These are phyloP conservation scores for Podabrus alpinus DNA, from an alignment of 2,888 invertebrate species.

Conservation along the genomic window DNA sequence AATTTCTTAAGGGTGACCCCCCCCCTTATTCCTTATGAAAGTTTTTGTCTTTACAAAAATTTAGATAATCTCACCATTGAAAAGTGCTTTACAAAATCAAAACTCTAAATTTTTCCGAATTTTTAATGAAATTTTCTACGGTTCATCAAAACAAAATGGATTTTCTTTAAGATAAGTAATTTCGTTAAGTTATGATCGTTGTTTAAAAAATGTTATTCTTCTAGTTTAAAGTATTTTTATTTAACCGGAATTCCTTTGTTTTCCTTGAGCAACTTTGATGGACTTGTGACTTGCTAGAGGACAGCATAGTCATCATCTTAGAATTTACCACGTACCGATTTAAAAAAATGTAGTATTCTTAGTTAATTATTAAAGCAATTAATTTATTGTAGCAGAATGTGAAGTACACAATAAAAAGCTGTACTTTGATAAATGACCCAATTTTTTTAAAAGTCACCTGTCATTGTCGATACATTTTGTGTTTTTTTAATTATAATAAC, in stretches of 20 bases:
- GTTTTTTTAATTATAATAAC: constrained; percentile 27
- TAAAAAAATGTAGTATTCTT: not conserved
- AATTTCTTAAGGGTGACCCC: not conserved
- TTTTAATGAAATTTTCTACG: not conserved
- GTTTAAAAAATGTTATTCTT: not conserved
- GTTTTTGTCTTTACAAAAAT: not conserved
- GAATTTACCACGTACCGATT: not conserved
- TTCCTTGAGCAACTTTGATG: not conserved
- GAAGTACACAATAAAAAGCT: not conserved
- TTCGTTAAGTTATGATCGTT: not conserved
- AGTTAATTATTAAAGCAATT: not conserved
- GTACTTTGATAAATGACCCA: constrained; percentile 3
- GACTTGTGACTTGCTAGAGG: not conserved
- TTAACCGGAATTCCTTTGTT: not conserved
- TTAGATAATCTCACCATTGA: too few species aligned
- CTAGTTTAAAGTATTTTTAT: not conserved
- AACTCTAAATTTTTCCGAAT: not conserved
- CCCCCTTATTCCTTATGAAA: not conserved
- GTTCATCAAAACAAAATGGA: not conserved
- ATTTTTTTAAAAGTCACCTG: constrained; percentile 25
- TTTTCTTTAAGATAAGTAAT: not conserved
- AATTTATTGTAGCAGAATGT: not conserved
- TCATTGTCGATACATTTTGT: constrained; percentile 27
- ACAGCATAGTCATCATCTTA: not conserved
- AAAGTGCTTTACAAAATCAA: too few species aligned